A percentile compares a stretch with the other conserved stretches of the same genome.
Conservation (phyloP, 2,113 vertebrate species). For the Noturus placidus region DNA sequence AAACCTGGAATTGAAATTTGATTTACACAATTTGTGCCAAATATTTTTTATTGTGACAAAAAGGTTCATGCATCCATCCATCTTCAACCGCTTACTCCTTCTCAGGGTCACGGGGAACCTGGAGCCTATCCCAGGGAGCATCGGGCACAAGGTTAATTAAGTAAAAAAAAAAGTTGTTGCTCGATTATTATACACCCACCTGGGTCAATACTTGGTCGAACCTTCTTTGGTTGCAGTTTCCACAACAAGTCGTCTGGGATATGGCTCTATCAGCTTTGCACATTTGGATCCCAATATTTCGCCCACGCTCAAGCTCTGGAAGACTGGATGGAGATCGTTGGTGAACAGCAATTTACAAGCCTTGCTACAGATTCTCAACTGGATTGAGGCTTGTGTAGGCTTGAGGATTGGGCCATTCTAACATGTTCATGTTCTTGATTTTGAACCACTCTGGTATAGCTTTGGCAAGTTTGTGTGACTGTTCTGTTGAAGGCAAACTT, state of each 20-base stretch:
- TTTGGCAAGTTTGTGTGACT: not conserved
- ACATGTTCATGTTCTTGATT: not conserved
- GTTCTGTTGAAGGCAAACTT: not conserved
- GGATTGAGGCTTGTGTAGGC: not conserved
- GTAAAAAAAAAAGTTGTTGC: no score
- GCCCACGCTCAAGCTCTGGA: not conserved
- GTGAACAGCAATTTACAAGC: not conserved
- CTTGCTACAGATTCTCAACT: not conserved
- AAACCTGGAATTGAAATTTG: not conserved
- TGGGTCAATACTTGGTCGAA: no score
- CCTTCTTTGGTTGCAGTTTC: not conserved
- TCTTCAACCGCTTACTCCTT: no score
- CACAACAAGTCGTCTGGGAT: not conserved
- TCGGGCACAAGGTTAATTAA: no score
- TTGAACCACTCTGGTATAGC: not conserved
- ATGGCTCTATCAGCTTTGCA: not conserved
- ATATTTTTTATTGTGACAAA: no score
- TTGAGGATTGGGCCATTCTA: not conserved
- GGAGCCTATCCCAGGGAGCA: no score
- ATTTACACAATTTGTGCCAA: no score
- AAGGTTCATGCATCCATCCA: no score
- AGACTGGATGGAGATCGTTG: not conserved
- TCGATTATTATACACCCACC: not conserved
- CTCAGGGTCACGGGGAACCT: no score
- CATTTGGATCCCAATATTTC: not conserved